Percentiles rank a stretch among this genome's conserved stretches.
These are phyloP conservation scores for Neogale vison DNA, from an alignment of 2,113 vertebrate species.

Conservation along the genomic window DNA sequence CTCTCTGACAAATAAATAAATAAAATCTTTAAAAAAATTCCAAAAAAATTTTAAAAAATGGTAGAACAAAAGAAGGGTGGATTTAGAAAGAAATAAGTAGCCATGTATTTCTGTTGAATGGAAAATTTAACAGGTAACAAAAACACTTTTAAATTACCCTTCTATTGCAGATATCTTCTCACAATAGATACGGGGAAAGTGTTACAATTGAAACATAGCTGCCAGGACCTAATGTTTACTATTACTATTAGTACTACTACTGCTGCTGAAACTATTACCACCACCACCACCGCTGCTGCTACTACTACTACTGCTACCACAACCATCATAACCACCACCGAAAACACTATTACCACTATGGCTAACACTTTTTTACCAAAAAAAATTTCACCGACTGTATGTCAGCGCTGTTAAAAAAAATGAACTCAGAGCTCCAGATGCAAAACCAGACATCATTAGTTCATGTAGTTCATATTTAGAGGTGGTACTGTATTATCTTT, in stretches of 20 bases:
- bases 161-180: not conserved
- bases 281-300: not conserved
- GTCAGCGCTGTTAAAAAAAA: not conserved
- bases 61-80: not conserved
- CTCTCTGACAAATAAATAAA: too few relatives aligned
- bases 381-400: not conserved
- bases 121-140: not conserved
- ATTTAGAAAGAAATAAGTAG: not conserved
- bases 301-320: not conserved
- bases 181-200: not conserved
- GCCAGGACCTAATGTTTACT: not conserved
- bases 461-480: not conserved
- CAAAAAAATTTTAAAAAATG: too few relatives aligned
- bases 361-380: not conserved
- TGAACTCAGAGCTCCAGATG: not conserved
- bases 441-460: not conserved
- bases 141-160: not conserved
- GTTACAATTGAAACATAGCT: not conserved
- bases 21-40: too few relatives aligned
- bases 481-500: not conserved
- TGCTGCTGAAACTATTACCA: not conserved
- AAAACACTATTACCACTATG: not conserved
- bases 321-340: not conserved
- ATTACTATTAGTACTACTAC: not conserved
- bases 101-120: not conserved